Evolutionary conservation across 1,140 invertebrate genomes (phyloP).

Genomic region (Drosophila guanche): DNA sequence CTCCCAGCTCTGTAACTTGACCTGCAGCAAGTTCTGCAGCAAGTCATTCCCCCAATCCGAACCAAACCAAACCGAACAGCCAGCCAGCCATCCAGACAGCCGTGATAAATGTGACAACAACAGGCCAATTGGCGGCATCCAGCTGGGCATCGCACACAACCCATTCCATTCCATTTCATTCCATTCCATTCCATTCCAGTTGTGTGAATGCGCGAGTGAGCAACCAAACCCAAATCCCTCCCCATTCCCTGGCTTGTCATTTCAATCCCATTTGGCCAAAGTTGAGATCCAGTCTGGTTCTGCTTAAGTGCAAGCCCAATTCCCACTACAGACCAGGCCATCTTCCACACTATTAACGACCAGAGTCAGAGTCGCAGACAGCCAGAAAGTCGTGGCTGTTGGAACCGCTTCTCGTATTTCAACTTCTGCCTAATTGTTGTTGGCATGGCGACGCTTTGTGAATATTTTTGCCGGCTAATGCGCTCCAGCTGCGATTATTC

Average conservation of each 20-base stretch:
- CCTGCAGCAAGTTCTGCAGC: conserved; percentile 64
- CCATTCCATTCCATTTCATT: conserved; percentile 1
- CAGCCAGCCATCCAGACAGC: conserved; percentile 54
- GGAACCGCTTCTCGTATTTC: conserved; percentile 44
- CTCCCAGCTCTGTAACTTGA: conserved; percentile 60
- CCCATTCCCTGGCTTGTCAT: conserved; percentile 49
- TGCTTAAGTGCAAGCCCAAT: conserved; percentile 67
- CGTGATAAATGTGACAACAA: conserved; percentile 77
- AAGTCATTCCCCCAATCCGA: conserved; percentile 21
- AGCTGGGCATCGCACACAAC: conserved; percentile 33
- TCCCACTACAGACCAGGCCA: conserved; percentile 25
- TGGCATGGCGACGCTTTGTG: conserved; percentile 40
- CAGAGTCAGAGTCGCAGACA: not conserved
- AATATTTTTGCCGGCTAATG: conserved; percentile 45
- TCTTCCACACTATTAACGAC: conserved; percentile 34
- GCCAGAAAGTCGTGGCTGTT: conserved; percentile 4
- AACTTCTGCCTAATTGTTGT: conserved; percentile 48
- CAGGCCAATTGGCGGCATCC: conserved; percentile 54
- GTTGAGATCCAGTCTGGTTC: conserved; percentile 69
- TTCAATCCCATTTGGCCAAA: conserved; percentile 75
- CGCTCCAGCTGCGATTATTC: conserved; percentile 37
- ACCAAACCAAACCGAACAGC: not conserved
- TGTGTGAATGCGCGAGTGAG: conserved; percentile 2
- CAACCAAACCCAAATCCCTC: conserved; percentile 22
- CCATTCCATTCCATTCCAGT: conserved; percentile 22